A percentile compares a stretch with the other conserved stretches of the same genome.
Conservation (phyloP, 2,113 vertebrate species). For the Oncorhynchus keta region DNA sequence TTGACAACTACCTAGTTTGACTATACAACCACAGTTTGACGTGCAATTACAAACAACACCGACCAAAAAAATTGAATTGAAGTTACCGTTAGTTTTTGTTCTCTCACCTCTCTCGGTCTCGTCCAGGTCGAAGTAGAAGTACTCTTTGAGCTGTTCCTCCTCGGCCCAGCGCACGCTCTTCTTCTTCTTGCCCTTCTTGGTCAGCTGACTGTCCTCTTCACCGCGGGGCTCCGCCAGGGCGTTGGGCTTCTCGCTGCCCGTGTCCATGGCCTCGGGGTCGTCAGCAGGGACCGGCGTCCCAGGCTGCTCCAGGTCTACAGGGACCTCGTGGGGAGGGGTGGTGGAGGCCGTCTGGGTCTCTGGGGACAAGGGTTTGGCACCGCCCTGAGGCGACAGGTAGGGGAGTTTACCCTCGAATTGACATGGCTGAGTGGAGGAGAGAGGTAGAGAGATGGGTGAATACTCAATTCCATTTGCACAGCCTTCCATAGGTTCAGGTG, state of each 20-base stretch:
- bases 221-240: conserved; percentile 72
- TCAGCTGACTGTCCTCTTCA: conserved; percentile 76
- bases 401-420: conserved; percentile 84
- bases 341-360: conserved; percentile 65
- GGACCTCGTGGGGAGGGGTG: conserved; percentile 65
- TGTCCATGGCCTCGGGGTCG: conserved; percentile 83
- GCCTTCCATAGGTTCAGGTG: background rate
- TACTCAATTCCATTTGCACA: background rate
- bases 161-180: conserved; percentile 92
- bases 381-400: conserved; percentile 62
- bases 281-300: conserved; percentile 87
- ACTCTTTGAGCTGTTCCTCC: conserved; percentile 87
- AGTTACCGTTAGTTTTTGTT: background rate
- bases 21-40: background rate
- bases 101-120: conserved; percentile 88
- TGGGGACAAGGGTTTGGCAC: conserved; percentile 83
- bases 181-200: conserved; percentile 89
- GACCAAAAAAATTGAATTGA: too few species aligned
- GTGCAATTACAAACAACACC: background rate
- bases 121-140: conserved; percentile 93
- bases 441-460: background rate
- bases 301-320: conserved; percentile 81
- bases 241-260: conserved; percentile 76
- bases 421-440: conserved; percentile 68
- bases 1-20: background rate